phyloP scores from a whole-genome alignment of 2,797 vertebrate genomes.

The Serranus cabrilla region DNA sequence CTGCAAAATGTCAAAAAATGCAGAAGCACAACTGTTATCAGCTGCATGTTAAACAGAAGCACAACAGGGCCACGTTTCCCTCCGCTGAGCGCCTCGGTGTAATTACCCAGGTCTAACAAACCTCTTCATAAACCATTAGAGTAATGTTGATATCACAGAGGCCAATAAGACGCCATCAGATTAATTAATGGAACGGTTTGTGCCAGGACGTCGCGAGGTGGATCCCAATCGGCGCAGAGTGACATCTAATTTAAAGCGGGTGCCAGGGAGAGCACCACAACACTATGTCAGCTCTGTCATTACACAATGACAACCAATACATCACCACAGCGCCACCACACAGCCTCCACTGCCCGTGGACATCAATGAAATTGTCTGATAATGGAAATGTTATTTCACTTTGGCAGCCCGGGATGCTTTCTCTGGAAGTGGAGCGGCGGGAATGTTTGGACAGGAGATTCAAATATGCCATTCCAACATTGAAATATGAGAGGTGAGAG shows the following conservation, averaged over 20 bases:
- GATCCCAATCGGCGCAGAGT: conserved; percentile 37
- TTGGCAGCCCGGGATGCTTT: conserved; percentile 26
- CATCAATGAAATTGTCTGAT: conserved; percentile 52
- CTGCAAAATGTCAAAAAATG: conserved; percentile 35
- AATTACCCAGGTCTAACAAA: conserved; percentile 51
- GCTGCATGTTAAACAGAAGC: conserved; percentile 18
- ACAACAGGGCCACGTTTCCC: conserved; percentile 17
- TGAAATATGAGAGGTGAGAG: background rate
- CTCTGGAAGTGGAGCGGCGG: conserved; percentile 5
- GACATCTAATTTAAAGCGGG: conserved; percentile 72
- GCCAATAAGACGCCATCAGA: conserved; percentile 56
- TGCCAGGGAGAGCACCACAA: conserved; percentile 35
- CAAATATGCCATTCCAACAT: background rate
- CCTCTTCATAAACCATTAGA: conserved; percentile 64
- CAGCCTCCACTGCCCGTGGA: conserved; percentile 27
- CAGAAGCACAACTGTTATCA: conserved; percentile 25
- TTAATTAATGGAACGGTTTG: conserved; percentile 70
- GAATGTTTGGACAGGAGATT: conserved; percentile 17
- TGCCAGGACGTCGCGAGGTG: conserved; percentile 36
- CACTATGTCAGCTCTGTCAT: conserved; percentile 62
- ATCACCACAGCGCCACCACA: conserved; percentile 35
- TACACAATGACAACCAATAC: conserved; percentile 65
- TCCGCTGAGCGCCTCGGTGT: conserved; percentile 10
- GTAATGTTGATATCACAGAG: conserved; percentile 46
- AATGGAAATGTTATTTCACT: conserved; percentile 69